Evolutionary conservation across 2,113 vertebrate genomes (phyloP), one percentile per base, ranked within the genome.

Genomic region (Heterotilapia buettikoferi): DNA sequence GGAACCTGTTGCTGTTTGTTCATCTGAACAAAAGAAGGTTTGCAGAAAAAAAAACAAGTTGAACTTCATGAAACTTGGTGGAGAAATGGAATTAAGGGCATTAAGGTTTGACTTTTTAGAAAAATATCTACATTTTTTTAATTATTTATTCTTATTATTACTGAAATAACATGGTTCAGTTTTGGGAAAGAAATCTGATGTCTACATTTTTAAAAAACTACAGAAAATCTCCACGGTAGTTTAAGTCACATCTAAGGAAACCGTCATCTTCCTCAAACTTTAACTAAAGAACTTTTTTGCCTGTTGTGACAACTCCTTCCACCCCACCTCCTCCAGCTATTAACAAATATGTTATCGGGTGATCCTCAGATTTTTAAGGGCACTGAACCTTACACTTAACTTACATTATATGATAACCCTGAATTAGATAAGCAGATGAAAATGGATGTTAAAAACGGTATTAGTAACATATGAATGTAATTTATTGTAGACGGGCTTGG

Each of bases 181-280:
- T 76, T 76, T 16, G 40, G 24, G 40, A 76, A 29, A 29, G 71
- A 47, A 47, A 29, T 76, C 21, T 18, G 24, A 29, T 12, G 43
- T 47, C 31, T 66, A 38, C 61, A 66, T 66, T 63, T 33, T 0
- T 2, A n/a, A 0, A 43, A 63, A 12, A 19, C 3, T 29, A 47
- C 66, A 43, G 66, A 43, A 71, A 71, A 24, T 9, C 63, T 71
- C 36, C 38, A 73, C 21, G 9, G n/a, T 45, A 73, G 66, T 16
- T 73, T 0, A 73, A 43, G 38, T 16, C 21, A 73, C n/a, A 43
- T 43, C 7, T 3, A 3, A 45, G 21, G 38, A 73, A 45, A 45
- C 12, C 2, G 2, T 16, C 12, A 16, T 45, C 9, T 76, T 47
- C 26, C 24, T 76, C 40, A 76, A 47, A 47, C 1, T 18, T 47